Evolutionary conservation across 2,888 invertebrate species (phyloP), one percentile per base, ranked within the genome.

Genomic region (Ceraclea dissimilis): DNA sequence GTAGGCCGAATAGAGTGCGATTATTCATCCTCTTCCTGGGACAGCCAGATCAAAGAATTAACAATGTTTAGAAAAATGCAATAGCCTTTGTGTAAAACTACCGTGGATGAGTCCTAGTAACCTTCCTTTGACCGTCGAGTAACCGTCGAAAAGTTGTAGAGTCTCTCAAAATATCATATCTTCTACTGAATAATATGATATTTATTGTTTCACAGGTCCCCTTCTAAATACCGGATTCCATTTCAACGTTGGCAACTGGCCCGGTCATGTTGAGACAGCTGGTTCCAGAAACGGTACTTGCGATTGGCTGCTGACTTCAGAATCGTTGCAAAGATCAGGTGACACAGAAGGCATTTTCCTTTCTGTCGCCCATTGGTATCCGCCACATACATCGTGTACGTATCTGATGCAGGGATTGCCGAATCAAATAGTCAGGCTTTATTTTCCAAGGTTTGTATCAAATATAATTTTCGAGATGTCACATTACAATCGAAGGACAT

Each of bases 171-270:
- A n/a, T n/a, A n/a, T n/a, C n/a, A n/a, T n/a, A n/a, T n/a, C n/a
- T n/a, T n/a, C n/a, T n/a, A n/a, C n/a, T n/a, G n/a, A n/a, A n/a
- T n/a, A n/a, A n/a, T n/a, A n/a, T n/a, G n/a, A n/a, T n/a, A n/a
- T n/a, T n/a, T 26, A 10, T 26, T 26, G 10, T 53, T 53, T 5
- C 18, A n/a, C 66, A 84, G 84, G 93, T 44, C 93, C 93, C 0
- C 76, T 94, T 18, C 79, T 93, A 51, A 93, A 93, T 70, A 93
- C 93, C 0, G 94, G 93, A 4, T 94, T 94, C 70, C 93, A 93
- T 73, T 93, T 94, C 76, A 93, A 93, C 74, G 93, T 93, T 51
- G 93, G 93, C 63, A 92, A 91, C 72, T 93, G 92, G 92, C 93
- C 93, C 0, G 93, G 93, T 0, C 91, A 92, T 71, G 91, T 92